Percentiles rank a stretch among this genome's conserved stretches.
phyloP scores from a whole-genome alignment of 2,113 vertebrate species.

The Eulacestoma nigropectus region DNA sequence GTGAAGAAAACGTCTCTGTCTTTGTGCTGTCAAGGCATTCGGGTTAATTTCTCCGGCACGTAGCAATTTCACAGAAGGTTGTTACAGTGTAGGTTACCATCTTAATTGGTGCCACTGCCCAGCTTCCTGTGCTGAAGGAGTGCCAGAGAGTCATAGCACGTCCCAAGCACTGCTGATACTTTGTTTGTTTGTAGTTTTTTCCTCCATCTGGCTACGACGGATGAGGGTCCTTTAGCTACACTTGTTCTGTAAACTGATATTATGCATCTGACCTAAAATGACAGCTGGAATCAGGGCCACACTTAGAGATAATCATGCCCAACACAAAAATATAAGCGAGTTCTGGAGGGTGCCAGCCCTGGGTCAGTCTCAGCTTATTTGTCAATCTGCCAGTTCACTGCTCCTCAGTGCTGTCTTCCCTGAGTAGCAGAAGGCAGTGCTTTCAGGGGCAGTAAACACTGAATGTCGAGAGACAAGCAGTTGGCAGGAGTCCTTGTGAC shows the following conservation, averaged over 20 bases:
- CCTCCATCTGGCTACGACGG: constrained; percentile 33
- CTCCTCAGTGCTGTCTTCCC: constrained; percentile 25
- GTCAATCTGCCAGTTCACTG: constrained; percentile 65
- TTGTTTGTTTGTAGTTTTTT: constrained; percentile 1
- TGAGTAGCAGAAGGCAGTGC: constrained; percentile 41
- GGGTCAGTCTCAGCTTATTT: constrained; percentile 65
- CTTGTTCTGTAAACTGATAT: constrained; percentile 55
- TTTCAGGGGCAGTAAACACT: constrained; percentile 19
- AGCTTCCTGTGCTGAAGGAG: background rate
- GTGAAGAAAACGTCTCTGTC: background rate
- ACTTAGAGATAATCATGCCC: constrained; percentile 43
- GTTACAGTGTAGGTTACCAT: background rate
- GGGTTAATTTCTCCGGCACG: background rate
- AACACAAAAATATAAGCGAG: constrained; percentile 51
- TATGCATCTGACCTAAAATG: constrained; percentile 59
- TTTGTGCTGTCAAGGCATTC: background rate
- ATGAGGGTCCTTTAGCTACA: constrained; percentile 44
- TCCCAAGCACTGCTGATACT: background rate
- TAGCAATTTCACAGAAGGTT: background rate
- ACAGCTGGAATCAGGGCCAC: constrained; percentile 62
- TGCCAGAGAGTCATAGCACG: background rate
- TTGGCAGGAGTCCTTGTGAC: constrained; percentile 46
- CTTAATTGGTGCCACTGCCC: background rate
- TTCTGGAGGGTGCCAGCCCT: constrained; percentile 62
- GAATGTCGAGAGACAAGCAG: constrained; percentile 40